Conservation (phyloP, 1,140 invertebrate genomes). For the Bombus vancouverensis region DNA sequence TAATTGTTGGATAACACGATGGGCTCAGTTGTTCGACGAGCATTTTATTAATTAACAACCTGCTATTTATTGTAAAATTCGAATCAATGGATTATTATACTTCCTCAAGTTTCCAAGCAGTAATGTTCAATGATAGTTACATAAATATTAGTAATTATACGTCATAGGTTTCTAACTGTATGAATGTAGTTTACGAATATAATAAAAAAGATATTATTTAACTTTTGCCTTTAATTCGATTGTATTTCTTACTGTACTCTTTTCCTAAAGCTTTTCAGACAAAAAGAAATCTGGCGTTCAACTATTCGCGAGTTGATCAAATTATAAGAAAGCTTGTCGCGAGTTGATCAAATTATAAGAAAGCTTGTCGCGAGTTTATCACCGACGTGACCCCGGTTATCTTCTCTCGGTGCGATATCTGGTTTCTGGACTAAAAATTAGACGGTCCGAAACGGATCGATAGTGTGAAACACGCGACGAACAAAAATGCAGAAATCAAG, state of each 20-base stretch:
- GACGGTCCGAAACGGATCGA: neutral
- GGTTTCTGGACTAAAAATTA: neutral
- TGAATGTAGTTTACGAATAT: too few relatives aligned
- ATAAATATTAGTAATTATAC: neutral
- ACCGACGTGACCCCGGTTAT: too few relatives aligned
- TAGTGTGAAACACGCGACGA: neutral
- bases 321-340: neutral
- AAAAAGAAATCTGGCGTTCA: neutral
- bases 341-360: constrained; percentile 11
- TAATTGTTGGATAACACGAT: constrained; percentile 22
- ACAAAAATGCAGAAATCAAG: neutral
- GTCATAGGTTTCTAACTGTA: neutral
- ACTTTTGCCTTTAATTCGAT: neutral
- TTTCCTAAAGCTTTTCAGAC: too few relatives aligned
- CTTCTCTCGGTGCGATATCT: too few relatives aligned
- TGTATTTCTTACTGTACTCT: neutral
- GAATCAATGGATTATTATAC: neutral
- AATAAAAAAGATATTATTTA: neutral
- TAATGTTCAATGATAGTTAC: neutral
- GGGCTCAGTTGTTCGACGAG: neutral
- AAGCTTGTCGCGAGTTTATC: neutral
- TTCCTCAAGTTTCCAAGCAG: neutral
- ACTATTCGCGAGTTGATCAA: neutral
- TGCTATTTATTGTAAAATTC: neutral
- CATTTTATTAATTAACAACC: constrained; percentile 28